Conservation (phyloP, 2,113 vertebrate genomes). For the Leptobrachium leishanense region DNA sequence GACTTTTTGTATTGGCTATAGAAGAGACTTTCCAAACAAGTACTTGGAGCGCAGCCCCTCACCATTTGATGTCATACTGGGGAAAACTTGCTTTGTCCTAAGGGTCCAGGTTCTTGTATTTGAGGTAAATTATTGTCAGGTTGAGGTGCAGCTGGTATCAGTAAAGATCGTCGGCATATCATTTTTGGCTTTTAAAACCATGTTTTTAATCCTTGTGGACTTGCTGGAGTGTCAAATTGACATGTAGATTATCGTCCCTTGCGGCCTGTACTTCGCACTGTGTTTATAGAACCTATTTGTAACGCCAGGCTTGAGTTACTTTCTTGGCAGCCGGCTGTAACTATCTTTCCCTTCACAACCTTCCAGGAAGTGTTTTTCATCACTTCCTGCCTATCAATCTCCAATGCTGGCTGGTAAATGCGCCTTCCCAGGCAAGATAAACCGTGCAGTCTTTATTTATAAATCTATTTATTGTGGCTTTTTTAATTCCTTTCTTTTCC, state of each 20-base stretch:
- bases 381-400: conserved; percentile 16
- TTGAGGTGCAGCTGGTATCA: too few species aligned
- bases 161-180: too few species aligned
- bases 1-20: too few species aligned
- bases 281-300: neutral
- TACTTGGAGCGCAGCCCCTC: too few species aligned
- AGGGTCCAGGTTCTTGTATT: too few species aligned
- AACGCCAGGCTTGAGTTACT: neutral
- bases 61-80: too few species aligned
- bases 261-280: neutral
- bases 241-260: neutral
- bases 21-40: too few species aligned
- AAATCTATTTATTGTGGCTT: too few species aligned
- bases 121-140: too few species aligned
- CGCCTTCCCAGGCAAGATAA: conserved; percentile 27
- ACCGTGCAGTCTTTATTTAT: neutral
- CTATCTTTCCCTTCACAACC: conserved; percentile 23
- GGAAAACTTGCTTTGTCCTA: too few species aligned
- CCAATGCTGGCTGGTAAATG: conserved; percentile 50
- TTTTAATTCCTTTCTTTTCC: neutral
- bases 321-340: conserved; percentile 6
- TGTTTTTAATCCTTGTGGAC: too few species aligned
- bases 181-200: too few species aligned
- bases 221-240: neutral
- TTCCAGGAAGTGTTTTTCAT: conserved; percentile 20